A percentile compares a stretch with the other conserved stretches of the same genome.
Conservation (phyloP, 2,113 vertebrate species). For the Collichthys lucidus region DNA sequence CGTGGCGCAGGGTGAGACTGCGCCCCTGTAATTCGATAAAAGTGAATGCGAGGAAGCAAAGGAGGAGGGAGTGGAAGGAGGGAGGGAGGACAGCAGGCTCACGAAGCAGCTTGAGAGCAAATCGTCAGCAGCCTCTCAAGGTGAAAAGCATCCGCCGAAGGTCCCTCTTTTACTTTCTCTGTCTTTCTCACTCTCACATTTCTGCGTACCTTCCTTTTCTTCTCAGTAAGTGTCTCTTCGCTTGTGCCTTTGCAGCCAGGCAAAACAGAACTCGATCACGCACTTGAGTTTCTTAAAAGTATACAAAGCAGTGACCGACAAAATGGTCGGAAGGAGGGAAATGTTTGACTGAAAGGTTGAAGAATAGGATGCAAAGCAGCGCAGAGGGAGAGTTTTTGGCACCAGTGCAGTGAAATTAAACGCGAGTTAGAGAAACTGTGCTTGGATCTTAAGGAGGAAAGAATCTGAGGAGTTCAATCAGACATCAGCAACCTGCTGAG, state of each 20-base stretch:
- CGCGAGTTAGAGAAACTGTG: conserved; percentile 21
- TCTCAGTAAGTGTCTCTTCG: conserved; percentile 9
- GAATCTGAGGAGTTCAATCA: conserved; percentile 53
- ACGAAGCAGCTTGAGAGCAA: conserved; percentile 11
- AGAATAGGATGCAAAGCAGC: background rate
- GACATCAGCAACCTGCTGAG: conserved; percentile 68
- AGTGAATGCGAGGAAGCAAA: conserved; percentile 18
- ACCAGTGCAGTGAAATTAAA: conserved; percentile 40
- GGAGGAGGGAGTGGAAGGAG: background rate
- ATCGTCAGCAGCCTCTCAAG: conserved; percentile 64
- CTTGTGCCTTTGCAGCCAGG: conserved; percentile 1
- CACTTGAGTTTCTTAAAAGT: conserved; percentile 2
- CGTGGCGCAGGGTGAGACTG: conserved; percentile 34
- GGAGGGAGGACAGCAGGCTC: conserved; percentile 18
- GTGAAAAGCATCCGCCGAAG: conserved; percentile 62
- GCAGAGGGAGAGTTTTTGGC: conserved; percentile 20
- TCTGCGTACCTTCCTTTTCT: conserved; percentile 3
- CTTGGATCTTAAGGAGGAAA: conserved; percentile 44
- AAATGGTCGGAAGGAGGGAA: conserved; percentile 11
- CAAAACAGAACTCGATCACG: background rate
- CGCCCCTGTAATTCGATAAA: conserved; percentile 68
- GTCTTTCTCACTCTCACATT: background rate
- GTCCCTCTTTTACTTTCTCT: conserved; percentile 36
- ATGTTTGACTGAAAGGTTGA: conserved; percentile 7
- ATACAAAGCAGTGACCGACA: background rate